Evolutionary conservation across 1,140 invertebrate species (phyloP), one percentile per base, ranked within the genome.

Genomic region (Drosophila saltans): DNA sequence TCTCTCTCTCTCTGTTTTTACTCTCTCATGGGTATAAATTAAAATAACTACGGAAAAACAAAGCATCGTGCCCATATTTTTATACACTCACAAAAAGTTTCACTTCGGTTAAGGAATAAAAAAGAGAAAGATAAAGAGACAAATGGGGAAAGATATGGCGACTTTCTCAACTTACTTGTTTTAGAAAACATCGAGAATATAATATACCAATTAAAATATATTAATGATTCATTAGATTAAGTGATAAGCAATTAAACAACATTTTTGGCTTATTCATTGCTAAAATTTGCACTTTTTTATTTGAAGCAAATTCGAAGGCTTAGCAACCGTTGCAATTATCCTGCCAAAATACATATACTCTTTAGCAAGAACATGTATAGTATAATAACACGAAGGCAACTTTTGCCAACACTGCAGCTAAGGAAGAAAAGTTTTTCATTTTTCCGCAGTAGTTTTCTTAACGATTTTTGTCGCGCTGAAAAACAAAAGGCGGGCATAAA

Each of bases 21-120:
- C 1, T 36, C 33, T 7, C 80, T 80, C 65, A 24, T 66, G 68
- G 80, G 72, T 66, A 83, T 80, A 83, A 83, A 82, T 82, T 82
- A 83, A 75, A 75, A 75, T 61, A 65, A 59, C 40, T 52, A 26
- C 21, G 21, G 2, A 26, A 52, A 36, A 36, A 52, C 21, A 5
- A 8, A 10, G 8, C 21, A 26, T 26, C 26, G 3, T 21, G 24
- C 8, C 45, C 8, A 24, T 26, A 2, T 9, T 2, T 26, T 24
- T 3, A 52, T 26, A 52, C 45, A 3, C 45, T 52, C 24, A 26
- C 1, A 24, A 9, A 1, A 30, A 36, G 33, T 36, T 2, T 30
- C 28, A 30, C 4, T 30, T 30, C 4, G 28, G 4, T 30, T 30
- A 4, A 4, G 2, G 0, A 30, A 30, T 30, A 16, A 30, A 30